Base-by-base conservation (phyloP, 2,888 invertebrate species). In the Polyommatus icarus region DNA sequence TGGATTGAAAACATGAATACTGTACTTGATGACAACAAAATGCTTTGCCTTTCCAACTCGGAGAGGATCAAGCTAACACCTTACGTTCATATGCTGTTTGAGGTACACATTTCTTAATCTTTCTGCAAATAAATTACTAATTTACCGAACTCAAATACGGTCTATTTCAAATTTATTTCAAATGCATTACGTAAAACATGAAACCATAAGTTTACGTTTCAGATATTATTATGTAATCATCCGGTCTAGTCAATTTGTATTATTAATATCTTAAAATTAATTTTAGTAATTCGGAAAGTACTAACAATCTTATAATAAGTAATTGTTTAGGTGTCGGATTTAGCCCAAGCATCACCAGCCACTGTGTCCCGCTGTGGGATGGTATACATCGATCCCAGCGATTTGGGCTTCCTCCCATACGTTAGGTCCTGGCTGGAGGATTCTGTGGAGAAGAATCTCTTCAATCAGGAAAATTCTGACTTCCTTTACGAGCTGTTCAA, bases 1-100 rank as follows among this genome's bases (percentile, higher is more conserved):
- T 98, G 98, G 98, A 98, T 98, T 81, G 98, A 98, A 89, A 98
- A 98, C 87, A 96, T 98, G 95, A 98, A 98, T 89, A 98, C 98
- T 0, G 98, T 98, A 0, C 93, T 98, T 7, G 98, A 98, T 85
- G 98, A 98, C 86, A 98, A 98, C 88, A 98, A 98, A 91, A 98
- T 98, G 98, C 89, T 98, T 59, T 98, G 98, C 84, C 92, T 98
- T 59, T 98, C 98, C 1, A 98, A 98, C 94, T 98, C 98, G 0
- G 98, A 98, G 89, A 95, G 98, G 79, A 98, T 98, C 80, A 98
- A 98, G 88, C 95, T 98, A 40, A 97, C 98, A 0, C 96, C 97
- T 0, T 97, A 96, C 91, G 97, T 98, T 0, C 98, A 98, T 84
- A 98, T 98, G 98, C 89, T 98, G 29, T 98, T 98, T 88, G 97